Base-by-base conservation (phyloP, 2,888 invertebrate species). In the Teinopalpus imperialis region DNA sequence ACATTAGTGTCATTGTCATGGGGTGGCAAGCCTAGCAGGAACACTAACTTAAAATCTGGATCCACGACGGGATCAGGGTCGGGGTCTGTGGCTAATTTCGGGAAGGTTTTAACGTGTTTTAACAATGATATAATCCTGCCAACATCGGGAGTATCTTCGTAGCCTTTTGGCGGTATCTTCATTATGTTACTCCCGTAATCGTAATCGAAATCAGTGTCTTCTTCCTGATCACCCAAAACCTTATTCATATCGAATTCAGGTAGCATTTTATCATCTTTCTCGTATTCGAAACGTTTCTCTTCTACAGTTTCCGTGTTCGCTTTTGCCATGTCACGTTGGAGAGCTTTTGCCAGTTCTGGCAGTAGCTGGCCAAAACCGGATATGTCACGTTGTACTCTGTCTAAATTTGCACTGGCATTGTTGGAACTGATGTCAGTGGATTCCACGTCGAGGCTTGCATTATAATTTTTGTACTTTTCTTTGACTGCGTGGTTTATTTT, bases 11-110 rank as follows among this genome's bases (percentile, higher is more conserved):
- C 72, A 57, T 89, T 86, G 53, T 89, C 90, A 53, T 90, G 87
- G n/a, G 82, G 61, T 44, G 92, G 91, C 60, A 91, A 75, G 42
- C 94, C 95, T 50, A 94, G 66, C 18, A 94, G 58, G 48, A 89
- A 89, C 2, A 87, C 74, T 1, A 88, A 48, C 43, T 79, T 86
- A 42, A 68, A 87, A 23, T 81, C 81, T 0, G 72, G 64, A 1
- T 65, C 69, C 12, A 43, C 56, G 45, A 61, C 63, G 27, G n/a
- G n/a, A n/a, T 48, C 52, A 56, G 41, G 10, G 1, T 60, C 52
- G 0, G 54, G 7, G 9, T 56, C 56, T 3, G 62, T 59, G 7
- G 52, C 54, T 2, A 54, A 46, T 53, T 69, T 68, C 0, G 59
- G 59, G 23, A 78, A 69, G 23, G 61, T 65, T 21, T 71, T 73